phyloP scores from a whole-genome alignment of 1,140 invertebrate species.

The Caenorhabditis briggsae region DNA sequence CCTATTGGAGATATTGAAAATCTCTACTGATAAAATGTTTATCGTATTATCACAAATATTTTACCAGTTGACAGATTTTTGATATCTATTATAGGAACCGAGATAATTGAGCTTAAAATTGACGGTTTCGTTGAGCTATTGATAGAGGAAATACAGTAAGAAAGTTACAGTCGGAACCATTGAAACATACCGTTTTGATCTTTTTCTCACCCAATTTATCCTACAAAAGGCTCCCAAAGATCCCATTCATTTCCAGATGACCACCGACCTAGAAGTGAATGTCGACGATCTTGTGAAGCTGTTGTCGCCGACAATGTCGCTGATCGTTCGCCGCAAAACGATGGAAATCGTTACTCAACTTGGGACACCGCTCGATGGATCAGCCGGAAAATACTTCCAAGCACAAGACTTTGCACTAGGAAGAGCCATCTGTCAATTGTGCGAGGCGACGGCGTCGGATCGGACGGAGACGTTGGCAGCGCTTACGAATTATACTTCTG shows the following conservation, averaged over 20 bases:
- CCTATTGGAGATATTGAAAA: no score
- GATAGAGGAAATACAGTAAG: no score
- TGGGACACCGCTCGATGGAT: conserved; percentile 46
- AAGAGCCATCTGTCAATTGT: conserved; percentile 60
- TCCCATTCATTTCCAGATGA: conserved; percentile 60
- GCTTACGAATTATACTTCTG: conserved; percentile 61
- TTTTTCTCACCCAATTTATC: no score
- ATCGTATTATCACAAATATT: no score
- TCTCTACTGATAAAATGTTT: no score
- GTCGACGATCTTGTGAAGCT: conserved; percentile 54
- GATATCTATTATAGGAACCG: no score
- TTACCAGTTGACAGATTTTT: no score
- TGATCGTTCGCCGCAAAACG: conserved; percentile 50
- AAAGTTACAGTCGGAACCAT: no score
- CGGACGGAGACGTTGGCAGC: conserved; percentile 52
- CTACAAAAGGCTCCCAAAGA: no score
- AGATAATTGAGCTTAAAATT: no score
- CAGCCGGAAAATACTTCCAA: conserved; percentile 58
- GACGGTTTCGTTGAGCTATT: no score
- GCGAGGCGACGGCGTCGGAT: conserved; percentile 49
- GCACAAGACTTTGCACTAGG: conserved; percentile 39
- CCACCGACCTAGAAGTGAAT: conserved; percentile 28
- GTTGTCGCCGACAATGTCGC: conserved; percentile 42
- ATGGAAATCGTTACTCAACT: conserved; percentile 49
- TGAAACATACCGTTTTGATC: no score